Conservation (phyloP, 2,888 invertebrate species). For the Leptinotarsa peninsularis region DNA sequence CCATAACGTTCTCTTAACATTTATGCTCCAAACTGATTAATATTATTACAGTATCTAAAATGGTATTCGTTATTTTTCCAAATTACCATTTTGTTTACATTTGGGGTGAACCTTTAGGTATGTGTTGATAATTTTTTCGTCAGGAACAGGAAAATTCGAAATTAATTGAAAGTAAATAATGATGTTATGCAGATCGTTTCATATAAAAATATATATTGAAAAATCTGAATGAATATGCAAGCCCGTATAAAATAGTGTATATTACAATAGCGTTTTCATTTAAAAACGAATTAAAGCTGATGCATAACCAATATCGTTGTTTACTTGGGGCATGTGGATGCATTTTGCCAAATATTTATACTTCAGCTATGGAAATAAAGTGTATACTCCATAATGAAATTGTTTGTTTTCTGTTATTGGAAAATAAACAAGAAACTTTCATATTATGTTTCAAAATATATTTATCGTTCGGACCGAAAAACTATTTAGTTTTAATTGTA, state of each 20-base stretch:
- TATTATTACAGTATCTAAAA: background rate
- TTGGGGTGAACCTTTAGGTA: background rate
- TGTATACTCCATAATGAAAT: constrained; percentile 33
- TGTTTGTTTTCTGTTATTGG: constrained; percentile 34
- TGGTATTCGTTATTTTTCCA: background rate
- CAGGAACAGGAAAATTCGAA: background rate
- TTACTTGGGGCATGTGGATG: constrained; percentile 1
- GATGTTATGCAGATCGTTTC: background rate
- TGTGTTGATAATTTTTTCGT: background rate
- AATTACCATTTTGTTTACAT: background rate
- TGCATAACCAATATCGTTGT: constrained; percentile 16
- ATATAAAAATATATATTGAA: background rate
- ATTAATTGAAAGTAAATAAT: constrained; percentile 17
- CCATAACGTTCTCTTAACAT: background rate
- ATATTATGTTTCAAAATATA: background rate
- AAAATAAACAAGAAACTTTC: constrained; percentile 32
- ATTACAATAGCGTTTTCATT: constrained; percentile 5
- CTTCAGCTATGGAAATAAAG: constrained; percentile 19
- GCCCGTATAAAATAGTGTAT: background rate
- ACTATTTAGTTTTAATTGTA: no score
- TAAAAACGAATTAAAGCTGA: background rate
- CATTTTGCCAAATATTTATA: constrained; percentile 34
- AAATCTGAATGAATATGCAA: constrained; percentile 6
- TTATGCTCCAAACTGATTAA: background rate
- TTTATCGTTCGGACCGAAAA: no score